A percentile compares a stretch with the other conserved stretches of the same genome.
These are phyloP conservation scores for Cybosia mesomella DNA, from an alignment of 2,888 invertebrate species.

Conservation along the genomic window DNA sequence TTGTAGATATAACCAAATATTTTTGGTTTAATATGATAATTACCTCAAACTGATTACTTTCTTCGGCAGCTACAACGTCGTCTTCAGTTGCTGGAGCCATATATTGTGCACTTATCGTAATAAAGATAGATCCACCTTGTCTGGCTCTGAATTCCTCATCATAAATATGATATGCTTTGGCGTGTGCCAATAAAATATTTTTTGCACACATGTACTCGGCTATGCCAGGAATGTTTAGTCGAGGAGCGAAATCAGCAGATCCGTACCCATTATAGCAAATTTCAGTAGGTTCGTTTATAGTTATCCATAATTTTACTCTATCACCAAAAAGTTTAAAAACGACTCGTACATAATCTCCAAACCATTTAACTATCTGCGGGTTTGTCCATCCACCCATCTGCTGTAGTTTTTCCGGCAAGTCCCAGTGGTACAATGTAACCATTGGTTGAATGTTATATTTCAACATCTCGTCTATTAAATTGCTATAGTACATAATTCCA, in stretches of 20 bases:
- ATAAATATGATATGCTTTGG: conserved; percentile 80
- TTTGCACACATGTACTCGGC: conserved; percentile 81
- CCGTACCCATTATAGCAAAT: conserved; percentile 78
- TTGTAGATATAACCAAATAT: not conserved
- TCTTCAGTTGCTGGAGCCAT: conserved; percentile 75
- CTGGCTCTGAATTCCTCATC: conserved; percentile 71
- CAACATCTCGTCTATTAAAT: conserved; percentile 85
- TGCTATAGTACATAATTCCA: conserved; percentile 66
- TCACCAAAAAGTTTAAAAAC: conserved; percentile 77
- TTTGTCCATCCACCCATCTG: conserved; percentile 85
- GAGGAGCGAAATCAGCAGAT: conserved; percentile 56
- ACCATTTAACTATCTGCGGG: conserved; percentile 76
- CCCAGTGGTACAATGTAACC: conserved; percentile 85
- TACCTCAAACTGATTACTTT: conserved; percentile 80
- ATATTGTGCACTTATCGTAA: conserved; percentile 58
- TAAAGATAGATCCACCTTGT: conserved; percentile 59
- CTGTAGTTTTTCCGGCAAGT: conserved; percentile 82
- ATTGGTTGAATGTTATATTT: conserved; percentile 88
- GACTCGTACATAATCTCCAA: conserved; percentile 75
- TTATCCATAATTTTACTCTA: conserved; percentile 83
- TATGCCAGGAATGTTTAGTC: conserved; percentile 66
- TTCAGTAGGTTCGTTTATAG: conserved; percentile 85
- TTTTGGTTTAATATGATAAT: not conserved
- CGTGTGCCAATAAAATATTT: conserved; percentile 85
- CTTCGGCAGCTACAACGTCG: conserved; percentile 78